Percentiles rank a stretch among this genome's conserved stretches.
These are phyloP conservation scores for Cerastis rubricosa DNA, from an alignment of 2,888 invertebrate species.

Conservation along the genomic window DNA sequence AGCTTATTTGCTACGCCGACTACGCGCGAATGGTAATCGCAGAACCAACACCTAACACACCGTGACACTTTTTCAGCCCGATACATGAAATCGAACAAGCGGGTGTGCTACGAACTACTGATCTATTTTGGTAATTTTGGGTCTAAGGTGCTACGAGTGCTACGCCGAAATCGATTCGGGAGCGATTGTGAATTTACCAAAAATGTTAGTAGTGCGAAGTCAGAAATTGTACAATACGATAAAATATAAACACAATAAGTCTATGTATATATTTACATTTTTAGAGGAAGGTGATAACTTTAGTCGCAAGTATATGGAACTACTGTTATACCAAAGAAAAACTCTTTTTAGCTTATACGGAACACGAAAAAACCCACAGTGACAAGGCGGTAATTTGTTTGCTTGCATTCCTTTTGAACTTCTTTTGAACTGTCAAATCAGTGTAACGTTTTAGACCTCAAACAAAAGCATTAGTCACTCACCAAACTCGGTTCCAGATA, in stretches of 20 bases:
- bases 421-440: conserved; percentile 36
- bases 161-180: conserved; percentile 55
- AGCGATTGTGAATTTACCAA: neutral
- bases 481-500: conserved; percentile 54
- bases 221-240: neutral
- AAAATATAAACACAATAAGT: neutral
- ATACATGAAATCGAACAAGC: conserved; percentile 3
- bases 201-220: neutral
- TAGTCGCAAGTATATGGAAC: neutral
- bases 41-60: neutral
- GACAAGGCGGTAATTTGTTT: conserved; percentile 10
- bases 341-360: conserved; percentile 3
- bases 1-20: neutral
- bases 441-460: conserved; percentile 30
- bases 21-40: neutral
- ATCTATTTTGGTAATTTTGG: conserved; percentile 47
- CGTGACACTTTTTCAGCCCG: conserved; percentile 14
- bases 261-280: neutral
- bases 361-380: neutral
- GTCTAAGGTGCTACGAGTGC: conserved; percentile 67
- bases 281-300: neutral
- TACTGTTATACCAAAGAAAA: conserved; percentile 14
- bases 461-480: conserved; percentile 68
- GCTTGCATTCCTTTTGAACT: conserved; percentile 27
- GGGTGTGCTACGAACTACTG: conserved; percentile 25